Base-by-base conservation (phyloP, 1,140 invertebrate genomes). In the Bombus pascuorum region DNA sequence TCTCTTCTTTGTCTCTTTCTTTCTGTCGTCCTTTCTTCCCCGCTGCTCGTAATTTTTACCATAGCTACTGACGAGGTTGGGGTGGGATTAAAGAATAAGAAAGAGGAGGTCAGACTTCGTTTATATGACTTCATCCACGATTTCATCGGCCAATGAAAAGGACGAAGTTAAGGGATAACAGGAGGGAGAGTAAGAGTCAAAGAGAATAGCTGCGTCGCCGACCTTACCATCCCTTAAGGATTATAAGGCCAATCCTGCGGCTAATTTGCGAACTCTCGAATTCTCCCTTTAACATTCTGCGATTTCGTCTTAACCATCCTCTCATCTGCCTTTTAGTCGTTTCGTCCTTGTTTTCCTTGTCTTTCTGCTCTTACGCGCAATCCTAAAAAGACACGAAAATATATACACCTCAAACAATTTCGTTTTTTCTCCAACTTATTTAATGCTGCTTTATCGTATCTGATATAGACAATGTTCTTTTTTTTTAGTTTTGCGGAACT, bases 1-100 rank as follows among this genome's bases (percentile, higher is more conserved):
- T 10, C 1, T 37, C 34, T 13, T 42, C 1, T 28, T 25, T 12
- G 1, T 32, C 42, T 42, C 37, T n/a, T 2, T 32, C 13, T 53
- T 32, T 59, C 12, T 39, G 25, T 10, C 32, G 37, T 15, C 6
- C 71, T 25, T 39, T 25, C 1, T 15, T 12, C 15, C 72, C 74
- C 66, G 77, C 65, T 28, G 88, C 87, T 90, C 91, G 90, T 93
- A 94, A 94, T 93, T 94, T 94, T 94, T 93, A 91, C 91, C 92
- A 91, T 92, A 90, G 91, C 90, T 77, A 85, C 68, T 42, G 74
- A 78, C 66, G 72, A 81, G 73, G 85, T 73, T 65, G 84, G 89
- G 85, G 90, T 83, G 87, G 93, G 93, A 95, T 95, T 95, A 95
- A 95, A 95, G 95, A 95, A 95, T 94, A 94, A 95, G 93, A 91